Percentiles rank a stretch among this genome's conserved stretches.
Evolutionary conservation across 2,888 invertebrate species (phyloP).

Genomic region (Tenodera sinensis): DNA sequence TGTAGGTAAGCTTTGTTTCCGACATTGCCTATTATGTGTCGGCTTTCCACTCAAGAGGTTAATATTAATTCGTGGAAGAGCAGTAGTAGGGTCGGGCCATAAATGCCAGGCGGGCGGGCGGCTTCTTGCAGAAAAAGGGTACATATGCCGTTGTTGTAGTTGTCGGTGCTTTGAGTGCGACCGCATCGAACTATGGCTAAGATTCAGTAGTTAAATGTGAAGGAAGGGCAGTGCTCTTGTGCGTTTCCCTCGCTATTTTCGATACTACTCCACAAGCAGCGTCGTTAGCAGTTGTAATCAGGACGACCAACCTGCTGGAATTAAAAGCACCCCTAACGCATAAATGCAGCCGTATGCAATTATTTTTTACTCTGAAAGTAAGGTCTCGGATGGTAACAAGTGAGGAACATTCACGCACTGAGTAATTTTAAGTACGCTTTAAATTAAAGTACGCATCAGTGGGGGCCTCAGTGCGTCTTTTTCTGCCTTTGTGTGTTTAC

Average conservation of each 20-base stretch:
- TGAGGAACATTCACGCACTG: background rate
- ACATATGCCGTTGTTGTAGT: background rate
- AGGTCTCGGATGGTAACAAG: background rate
- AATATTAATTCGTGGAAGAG: background rate
- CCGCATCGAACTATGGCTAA: background rate
- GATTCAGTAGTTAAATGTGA: background rate
- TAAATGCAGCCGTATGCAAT: background rate
- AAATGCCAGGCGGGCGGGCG: background rate
- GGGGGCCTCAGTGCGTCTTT: background rate
- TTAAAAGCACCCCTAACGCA: background rate
- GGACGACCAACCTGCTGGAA: background rate
- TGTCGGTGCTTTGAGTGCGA: background rate
- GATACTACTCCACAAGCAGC: background rate
- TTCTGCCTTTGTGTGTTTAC: background rate
- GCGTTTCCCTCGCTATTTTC: background rate
- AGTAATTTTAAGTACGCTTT: background rate
- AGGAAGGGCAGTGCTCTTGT: background rate
- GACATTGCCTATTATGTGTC: background rate
- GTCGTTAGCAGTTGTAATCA: background rate
- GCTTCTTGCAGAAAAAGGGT: background rate
- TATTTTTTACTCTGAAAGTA: background rate
- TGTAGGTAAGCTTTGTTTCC: too few relatives aligned
- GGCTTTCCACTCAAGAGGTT: background rate
- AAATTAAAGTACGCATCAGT: background rate
- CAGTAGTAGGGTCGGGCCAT: background rate